Evolutionary conservation across 2,888 invertebrate genomes (phyloP).

Genomic region (Oscheius myriophilus): DNA sequence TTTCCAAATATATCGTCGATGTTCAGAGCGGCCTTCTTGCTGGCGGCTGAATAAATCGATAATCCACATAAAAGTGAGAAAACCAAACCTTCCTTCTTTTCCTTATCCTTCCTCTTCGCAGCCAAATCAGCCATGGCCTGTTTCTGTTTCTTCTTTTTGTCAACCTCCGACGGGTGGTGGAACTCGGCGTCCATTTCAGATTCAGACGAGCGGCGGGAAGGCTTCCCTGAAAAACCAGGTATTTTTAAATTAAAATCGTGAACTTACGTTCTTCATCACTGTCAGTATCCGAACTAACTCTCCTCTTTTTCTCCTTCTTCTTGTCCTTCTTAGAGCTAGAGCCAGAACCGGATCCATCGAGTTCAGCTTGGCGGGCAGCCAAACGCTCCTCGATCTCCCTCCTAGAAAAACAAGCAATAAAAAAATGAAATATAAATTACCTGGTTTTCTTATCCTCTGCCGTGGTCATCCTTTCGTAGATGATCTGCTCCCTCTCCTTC

Average conservation of each 20-base stretch:
- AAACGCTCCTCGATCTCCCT: constrained; percentile 35
- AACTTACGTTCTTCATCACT: constrained; percentile 76
- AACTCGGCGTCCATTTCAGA: constrained; percentile 46
- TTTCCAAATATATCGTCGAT: constrained; percentile 92
- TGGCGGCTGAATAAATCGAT: not conserved
- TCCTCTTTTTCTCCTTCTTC: not conserved
- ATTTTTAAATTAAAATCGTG: too few species aligned
- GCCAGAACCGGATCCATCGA: constrained; percentile 77
- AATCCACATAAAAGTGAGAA: not conserved
- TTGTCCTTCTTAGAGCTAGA: constrained; percentile 70
- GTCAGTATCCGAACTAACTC: constrained; percentile 72
- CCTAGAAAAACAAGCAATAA: constrained; percentile 22
- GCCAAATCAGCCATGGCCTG: constrained; percentile 92
- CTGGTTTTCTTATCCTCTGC: constrained; percentile 86
- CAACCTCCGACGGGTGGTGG: constrained; percentile 44
- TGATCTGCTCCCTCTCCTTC: constrained; percentile 94
- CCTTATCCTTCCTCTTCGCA: constrained; percentile 83
- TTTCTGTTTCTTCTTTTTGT: constrained; percentile 78
- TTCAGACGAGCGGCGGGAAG: constrained; percentile 7
- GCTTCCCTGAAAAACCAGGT: not conserved
- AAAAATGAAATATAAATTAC: constrained; percentile 17
- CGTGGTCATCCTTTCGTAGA: constrained; percentile 93
- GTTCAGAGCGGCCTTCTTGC: constrained; percentile 80
- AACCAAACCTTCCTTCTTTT: constrained; percentile 78
- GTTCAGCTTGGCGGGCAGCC: constrained; percentile 70